These are phyloP conservation scores for Caenorhabditis zanzibari DNA, from an alignment of 2,888 invertebrate species.

Conservation along the genomic window DNA sequence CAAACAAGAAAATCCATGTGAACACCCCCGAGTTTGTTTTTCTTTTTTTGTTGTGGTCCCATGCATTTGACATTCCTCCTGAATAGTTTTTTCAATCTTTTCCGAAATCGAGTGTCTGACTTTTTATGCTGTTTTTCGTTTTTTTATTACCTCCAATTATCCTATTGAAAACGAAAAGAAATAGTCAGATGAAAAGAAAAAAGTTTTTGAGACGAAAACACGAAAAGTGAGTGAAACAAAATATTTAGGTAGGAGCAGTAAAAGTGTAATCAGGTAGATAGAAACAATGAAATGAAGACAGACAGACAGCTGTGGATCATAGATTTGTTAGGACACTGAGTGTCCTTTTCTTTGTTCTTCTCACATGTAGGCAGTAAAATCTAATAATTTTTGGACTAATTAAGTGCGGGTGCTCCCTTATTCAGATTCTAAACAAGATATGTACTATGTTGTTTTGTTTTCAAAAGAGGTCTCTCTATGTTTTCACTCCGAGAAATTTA, in stretches of 20 bases:
- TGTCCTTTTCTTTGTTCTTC: neutral
- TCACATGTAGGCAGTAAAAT: slow-evolving; percentile 25
- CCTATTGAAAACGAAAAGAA: neutral
- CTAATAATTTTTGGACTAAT: slow-evolving; percentile 39
- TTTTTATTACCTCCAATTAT: neutral
- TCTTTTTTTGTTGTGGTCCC: neutral
- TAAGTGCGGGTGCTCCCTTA: slow-evolving; percentile 25
- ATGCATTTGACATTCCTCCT: slow-evolving; percentile 2
- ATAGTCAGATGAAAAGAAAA: slow-evolving; percentile 26
- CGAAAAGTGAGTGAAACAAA: slow-evolving; percentile 32
- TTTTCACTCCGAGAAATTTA: slow-evolving; percentile 3
- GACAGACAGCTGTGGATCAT: slow-evolving; percentile 20
- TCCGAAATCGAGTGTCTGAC: neutral
- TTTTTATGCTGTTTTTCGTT: neutral
- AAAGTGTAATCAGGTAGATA: slow-evolving; percentile 44
- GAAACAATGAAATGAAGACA: slow-evolving; percentile 27
- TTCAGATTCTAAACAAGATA: neutral
- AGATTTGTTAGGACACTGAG: neutral
- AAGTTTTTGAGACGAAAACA: slow-evolving; percentile 27
- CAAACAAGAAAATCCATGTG: slow-evolving; percentile 1
- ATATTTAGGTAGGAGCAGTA: slow-evolving; percentile 30
- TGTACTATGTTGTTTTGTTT: slow-evolving; percentile 17
- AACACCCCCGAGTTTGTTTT: slow-evolving; percentile 26
- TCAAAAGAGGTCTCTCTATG: neutral
- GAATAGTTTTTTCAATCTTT: neutral